Percentiles rank a stretch among this genome's conserved stretches.
Evolutionary conservation across 2,113 vertebrate genomes (phyloP).

Genomic region (Ctenomys sociabilis): DNA sequence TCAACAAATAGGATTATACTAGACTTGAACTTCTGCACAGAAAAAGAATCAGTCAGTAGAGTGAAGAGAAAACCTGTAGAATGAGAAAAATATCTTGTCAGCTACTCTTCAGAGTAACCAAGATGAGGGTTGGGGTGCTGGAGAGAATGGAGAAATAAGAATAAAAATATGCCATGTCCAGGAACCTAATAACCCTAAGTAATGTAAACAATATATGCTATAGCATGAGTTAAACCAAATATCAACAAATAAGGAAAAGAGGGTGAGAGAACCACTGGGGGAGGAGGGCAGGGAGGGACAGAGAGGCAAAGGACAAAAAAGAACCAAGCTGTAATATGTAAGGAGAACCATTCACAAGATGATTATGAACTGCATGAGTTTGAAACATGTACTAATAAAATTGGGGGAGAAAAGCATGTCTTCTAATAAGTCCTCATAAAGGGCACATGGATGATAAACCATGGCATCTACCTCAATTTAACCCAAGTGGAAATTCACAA

Average conservation of each 20-base stretch:
- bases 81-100: too few species aligned
- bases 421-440: neutral
- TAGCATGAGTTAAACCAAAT: neutral
- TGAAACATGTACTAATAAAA: neutral
- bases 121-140: too few species aligned
- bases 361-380: neutral
- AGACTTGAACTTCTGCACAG: too few species aligned
- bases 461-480: neutral
- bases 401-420: neutral
- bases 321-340: neutral
- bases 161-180: too few species aligned
- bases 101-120: too few species aligned
- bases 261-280: neutral
- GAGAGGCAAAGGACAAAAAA: neutral
- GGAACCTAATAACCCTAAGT: too few species aligned
- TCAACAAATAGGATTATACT: neutral
- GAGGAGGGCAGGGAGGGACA: neutral
- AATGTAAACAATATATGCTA: neutral
- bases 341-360: neutral
- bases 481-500: slow-evolving; percentile 31
- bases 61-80: too few species aligned
- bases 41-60: too few species aligned
- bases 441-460: neutral
- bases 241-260: neutral
- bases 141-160: too few species aligned